These are phyloP conservation scores for Callinectes sapidus DNA, from an alignment of 2,888 invertebrate genomes.

Conservation along the genomic window DNA sequence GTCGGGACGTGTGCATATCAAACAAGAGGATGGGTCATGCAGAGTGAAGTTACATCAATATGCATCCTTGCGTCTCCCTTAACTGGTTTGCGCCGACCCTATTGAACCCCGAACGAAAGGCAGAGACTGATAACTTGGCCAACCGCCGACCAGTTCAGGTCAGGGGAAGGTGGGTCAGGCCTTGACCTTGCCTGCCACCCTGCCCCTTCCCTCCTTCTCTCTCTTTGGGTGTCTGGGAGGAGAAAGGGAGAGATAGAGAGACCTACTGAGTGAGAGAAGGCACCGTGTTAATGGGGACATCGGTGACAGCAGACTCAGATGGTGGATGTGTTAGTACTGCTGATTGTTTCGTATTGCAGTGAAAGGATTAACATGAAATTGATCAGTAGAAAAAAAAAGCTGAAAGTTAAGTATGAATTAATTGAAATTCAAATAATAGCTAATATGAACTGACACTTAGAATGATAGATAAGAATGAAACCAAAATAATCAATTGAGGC, in stretches of 20 bases:
- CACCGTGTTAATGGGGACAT: background rate
- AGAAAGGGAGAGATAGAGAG: conserved; percentile 16
- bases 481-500: background rate
- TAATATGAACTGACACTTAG: background rate
- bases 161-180: background rate
- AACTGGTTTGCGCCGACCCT: background rate
- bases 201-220: background rate
- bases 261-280: background rate
- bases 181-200: conserved; percentile 14
- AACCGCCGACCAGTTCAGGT: background rate
- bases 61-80: background rate
- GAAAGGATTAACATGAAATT: no score
- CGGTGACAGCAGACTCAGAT: background rate
- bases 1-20: background rate
- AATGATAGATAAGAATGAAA: background rate
- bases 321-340: background rate
- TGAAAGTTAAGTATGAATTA: no score
- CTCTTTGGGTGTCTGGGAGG: background rate
- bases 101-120: background rate
- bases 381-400: no score
- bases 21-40: background rate
- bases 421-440: no score
- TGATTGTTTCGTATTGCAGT: no score
- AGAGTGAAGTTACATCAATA: background rate
- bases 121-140: background rate